A percentile compares a stretch with the other conserved stretches of the same genome.
phyloP scores from a whole-genome alignment of 2,797 vertebrate genomes.

The Alauda arvensis region DNA sequence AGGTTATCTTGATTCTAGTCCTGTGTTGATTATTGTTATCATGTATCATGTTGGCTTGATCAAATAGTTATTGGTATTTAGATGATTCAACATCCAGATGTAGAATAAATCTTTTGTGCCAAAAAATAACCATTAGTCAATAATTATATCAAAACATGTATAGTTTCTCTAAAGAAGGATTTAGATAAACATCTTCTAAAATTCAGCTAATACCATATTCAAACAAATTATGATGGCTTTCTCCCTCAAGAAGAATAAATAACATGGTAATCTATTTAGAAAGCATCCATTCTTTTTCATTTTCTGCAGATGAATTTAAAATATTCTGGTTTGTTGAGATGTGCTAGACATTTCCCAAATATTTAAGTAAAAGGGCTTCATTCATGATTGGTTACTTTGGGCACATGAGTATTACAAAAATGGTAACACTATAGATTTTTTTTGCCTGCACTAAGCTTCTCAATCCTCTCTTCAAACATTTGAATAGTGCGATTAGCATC shows the following conservation, averaged over 20 bases:
- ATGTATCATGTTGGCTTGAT: background rate
- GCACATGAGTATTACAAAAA: conserved; percentile 34
- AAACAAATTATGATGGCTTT: background rate
- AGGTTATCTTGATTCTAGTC: background rate
- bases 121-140: background rate
- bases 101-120: background rate
- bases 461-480: conserved; percentile 40
- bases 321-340: background rate
- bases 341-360: conserved; percentile 21
- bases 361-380: conserved; percentile 9
- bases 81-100: background rate
- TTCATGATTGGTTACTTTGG: background rate
- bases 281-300: background rate
- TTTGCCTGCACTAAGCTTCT: conserved; percentile 23
- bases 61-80: background rate
- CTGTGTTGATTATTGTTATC: background rate
- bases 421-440: conserved; percentile 19
- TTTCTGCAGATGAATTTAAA: background rate
- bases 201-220: background rate
- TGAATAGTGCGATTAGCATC: conserved; percentile 48
- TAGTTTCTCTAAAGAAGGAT: background rate
- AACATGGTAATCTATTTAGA: background rate
- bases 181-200: background rate
- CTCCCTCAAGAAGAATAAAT: background rate
- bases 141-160: background rate